Base-by-base conservation (phyloP, 1,140 invertebrate genomes). In the Procambarus virginalis region DNA sequence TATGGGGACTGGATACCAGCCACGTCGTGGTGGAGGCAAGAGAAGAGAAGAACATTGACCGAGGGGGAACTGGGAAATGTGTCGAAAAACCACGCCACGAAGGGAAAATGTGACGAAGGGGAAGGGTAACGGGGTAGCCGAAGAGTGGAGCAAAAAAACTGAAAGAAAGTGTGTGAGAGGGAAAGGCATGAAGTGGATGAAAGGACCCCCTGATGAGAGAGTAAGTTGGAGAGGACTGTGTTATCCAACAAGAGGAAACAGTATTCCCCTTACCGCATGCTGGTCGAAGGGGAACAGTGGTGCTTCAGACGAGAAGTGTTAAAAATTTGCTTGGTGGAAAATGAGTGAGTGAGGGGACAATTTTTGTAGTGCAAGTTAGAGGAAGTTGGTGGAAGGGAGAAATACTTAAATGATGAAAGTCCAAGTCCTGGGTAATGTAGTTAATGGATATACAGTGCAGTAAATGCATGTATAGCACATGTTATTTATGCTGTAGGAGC, bases 181-280 rank as follows among this genome's bases (percentile, higher is more conserved):
- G 34, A 34, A 34, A 34, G 34, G 34, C 34, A 34, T 34, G 34
- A 34, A 34, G 34, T 34, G 34, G 34, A 34, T 34, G 34, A 34
- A 34, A 34, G 34, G 34, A 34, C 34, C 34, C 34, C 34, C 34
- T 34, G 34, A 34, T 34, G 34, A 34, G 34, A 34, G 34, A 34
- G 34, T 34, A 34, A 8, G 5, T n/a, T 17, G 45, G 58, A 68
- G 8, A 48, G 17, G 81, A 6, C 45, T 73, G 2, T 73, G 2
- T n/a, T 20, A 14, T 22, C 49, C 55, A 51, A 70, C 51, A 49
- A 51, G 82, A 8, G 58, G 60, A 82, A 82, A 82, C 68, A 46
- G 17, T 68, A 68, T 34, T 68, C 80, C 80, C 34, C 80, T 68
- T 82, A 82, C 68, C 58, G 80, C 80, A 48, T 64, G 80, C n/a